These are phyloP conservation scores for cat (Felis catus) DNA, from an alignment of 2,113 vertebrate species.

Conservation along the genomic window DNA sequence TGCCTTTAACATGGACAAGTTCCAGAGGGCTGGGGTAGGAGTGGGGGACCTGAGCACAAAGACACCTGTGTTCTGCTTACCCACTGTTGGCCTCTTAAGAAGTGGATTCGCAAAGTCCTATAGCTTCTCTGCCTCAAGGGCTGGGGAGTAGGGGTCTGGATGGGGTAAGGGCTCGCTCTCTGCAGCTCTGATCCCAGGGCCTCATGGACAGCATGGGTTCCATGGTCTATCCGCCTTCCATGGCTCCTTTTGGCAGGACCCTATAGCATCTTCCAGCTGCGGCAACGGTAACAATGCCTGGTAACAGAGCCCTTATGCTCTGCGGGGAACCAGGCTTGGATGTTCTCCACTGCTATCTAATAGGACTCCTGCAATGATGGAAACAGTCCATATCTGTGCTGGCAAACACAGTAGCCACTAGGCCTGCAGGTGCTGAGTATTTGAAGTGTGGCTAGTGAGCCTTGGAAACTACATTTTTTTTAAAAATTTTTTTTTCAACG, in stretches of 20 bases:
- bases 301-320: background rate
- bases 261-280: background rate
- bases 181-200: background rate
- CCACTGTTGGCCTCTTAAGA: background rate
- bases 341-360: background rate
- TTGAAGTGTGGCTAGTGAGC: background rate
- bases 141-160: background rate
- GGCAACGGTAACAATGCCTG: background rate
- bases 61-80: background rate
- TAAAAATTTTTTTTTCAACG: too few relatives aligned
- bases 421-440: background rate
- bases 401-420: background rate
- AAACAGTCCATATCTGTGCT: background rate
- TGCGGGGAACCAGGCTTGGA: background rate
- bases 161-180: background rate
- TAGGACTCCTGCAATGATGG: background rate
- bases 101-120: background rate
- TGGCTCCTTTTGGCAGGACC: background rate
- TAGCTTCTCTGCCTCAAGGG: background rate
- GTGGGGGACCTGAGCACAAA: background rate
- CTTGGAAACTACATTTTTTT: background rate
- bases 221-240: background rate
- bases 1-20: background rate
- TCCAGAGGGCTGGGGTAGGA: background rate
- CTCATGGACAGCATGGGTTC: background rate